phyloP scores from a whole-genome alignment of 2,797 vertebrate species.

The Spinibarbus caldwelli region DNA sequence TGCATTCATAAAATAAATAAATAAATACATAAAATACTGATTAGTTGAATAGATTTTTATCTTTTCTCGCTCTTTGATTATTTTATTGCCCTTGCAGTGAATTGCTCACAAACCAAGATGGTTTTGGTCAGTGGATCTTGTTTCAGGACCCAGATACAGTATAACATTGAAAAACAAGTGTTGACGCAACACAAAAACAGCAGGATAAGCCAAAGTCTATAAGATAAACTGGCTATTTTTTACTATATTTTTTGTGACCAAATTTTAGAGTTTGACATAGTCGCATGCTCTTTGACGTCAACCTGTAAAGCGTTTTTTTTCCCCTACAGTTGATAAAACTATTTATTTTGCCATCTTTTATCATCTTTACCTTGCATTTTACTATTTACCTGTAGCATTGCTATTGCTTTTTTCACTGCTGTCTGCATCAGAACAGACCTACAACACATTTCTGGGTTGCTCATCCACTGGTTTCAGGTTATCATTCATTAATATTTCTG shows the following conservation, averaged over 20 bases:
- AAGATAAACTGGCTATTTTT: not conserved
- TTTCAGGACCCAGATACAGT: not conserved
- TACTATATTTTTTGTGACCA: not conserved
- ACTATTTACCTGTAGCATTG: not conserved
- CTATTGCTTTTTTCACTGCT: not conserved
- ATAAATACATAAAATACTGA: not conserved
- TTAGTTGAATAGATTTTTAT: not conserved
- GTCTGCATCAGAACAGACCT: not conserved
- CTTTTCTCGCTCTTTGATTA: not conserved
- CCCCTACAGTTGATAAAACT: not conserved
- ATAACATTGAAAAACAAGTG: not conserved
- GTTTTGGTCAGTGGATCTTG: not conserved
- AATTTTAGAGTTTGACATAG: not conserved
- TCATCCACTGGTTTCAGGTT: not conserved
- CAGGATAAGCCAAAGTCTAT: not conserved
- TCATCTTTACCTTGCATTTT: not conserved
- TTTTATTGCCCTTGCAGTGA: not conserved
- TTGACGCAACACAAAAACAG: not conserved
- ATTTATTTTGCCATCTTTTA: not conserved
- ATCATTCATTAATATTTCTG: not conserved
- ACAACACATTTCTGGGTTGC: not conserved
- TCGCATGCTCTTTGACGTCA: not conserved
- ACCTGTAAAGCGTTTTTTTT: not conserved
- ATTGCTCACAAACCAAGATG: not conserved
- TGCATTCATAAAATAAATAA: not conserved